Evolutionary conservation across 2,113 vertebrate species (phyloP), one percentile per base, ranked within the genome.

Genomic region (Lonchura striata): DNA sequence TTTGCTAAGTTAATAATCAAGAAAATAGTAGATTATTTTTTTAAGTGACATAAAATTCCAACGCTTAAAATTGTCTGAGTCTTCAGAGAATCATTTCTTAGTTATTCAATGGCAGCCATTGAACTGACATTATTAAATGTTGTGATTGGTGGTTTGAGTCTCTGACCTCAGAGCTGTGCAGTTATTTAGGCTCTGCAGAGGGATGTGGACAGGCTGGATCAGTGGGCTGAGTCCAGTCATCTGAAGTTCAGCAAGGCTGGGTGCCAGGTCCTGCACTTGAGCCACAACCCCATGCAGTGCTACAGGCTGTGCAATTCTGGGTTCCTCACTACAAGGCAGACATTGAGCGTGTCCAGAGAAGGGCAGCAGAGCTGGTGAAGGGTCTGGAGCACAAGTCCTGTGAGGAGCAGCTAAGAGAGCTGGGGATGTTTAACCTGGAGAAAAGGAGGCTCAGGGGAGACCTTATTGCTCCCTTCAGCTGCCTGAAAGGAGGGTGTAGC

Each of bases 401-500:
- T 19, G 23, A 52, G 22, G 23, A 59, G 44, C 20, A 44, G 23
- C 52, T 59, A 68, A 66, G 37, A 27, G 44, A 74, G 13, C 9
- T 82, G 53, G 20, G 24, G 7, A 0, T 59, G 52, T 74, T 65
- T 52, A 44, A 31, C 52, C 15, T 56, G 65, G 11, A 52, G 18
- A 39, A 65, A 52, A 74, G 33, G 27, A 71, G 56, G 47, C n/a
- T 79, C 16, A 10, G 47, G n/a, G 33, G 3, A 13, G 31, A 57
- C 27, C 9, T 37, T 37, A 11, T 13, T 0, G 0, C 19, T 50
- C 31, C 4, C 35, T 37, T 16, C 22, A 81, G 28, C 52, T 39
- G 3, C 52, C 46, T 59, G 52, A 50, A 59, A 39, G 33, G 33
- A 59, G 27, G 5, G 1, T 42, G 22, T 66, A 46, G 11, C 7